Conservation (phyloP, 2,113 vertebrate genomes). For the Machaerirhynchus nigripectus region DNA sequence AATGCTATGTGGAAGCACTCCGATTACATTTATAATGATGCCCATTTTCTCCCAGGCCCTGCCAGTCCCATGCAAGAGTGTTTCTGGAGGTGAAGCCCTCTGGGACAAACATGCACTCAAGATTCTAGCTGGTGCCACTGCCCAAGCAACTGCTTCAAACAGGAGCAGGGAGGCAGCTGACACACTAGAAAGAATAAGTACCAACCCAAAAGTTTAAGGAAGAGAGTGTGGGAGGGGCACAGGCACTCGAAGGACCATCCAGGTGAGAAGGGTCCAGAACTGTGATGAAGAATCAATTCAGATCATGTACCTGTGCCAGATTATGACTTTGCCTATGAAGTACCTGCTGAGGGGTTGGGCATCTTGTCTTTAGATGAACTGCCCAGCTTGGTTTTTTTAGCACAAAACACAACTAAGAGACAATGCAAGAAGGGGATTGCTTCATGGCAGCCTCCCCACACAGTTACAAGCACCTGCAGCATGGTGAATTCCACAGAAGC, state of each 20-base stretch:
- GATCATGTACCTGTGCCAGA: neutral
- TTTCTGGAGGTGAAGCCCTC: neutral
- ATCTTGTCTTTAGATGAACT: neutral
- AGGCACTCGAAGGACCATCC: neutral
- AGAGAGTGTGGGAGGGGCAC: neutral
- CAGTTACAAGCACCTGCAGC: neutral
- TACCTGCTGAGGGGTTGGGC: neutral
- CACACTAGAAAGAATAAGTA: neutral
- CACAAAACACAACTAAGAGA: neutral
- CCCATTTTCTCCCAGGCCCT: neutral
- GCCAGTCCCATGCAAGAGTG: neutral
- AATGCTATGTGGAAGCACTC: neutral
- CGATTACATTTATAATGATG: neutral
- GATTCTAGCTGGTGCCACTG: neutral
- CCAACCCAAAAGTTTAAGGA: neutral
- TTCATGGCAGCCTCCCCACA: neutral
- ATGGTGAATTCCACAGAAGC: neutral
- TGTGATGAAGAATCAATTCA: neutral
- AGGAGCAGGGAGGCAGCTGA: neutral
- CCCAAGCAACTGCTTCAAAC: neutral
- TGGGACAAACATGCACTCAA: neutral
- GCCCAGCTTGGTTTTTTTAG: neutral
- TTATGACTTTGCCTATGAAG: neutral
- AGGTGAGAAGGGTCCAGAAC: neutral
- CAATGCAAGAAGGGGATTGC: neutral